Base-by-base conservation (phyloP, 2,797 vertebrate genomes). In the Cynopterus sphinx region DNA sequence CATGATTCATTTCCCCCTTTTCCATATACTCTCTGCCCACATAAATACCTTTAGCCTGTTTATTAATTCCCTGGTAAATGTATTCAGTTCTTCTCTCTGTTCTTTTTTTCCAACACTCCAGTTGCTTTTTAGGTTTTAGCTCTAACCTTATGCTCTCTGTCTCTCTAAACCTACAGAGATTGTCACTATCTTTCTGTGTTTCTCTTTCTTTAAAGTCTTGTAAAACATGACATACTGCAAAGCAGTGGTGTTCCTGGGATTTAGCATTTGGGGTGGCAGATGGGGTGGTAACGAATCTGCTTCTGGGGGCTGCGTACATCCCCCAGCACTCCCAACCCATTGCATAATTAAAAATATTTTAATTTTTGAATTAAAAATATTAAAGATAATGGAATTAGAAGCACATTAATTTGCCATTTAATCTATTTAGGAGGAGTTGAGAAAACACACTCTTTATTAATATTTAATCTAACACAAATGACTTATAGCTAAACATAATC, bases 211-310 rank as follows among this genome's bases (percentile, higher is more conserved):
- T 97, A 98, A 98, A 97, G 97, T 97, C 98, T 97, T 98, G 98
- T 98, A 98, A 98, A 98, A 98, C 98, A 98, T 98, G 98, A 98
- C 98, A 98, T 98, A 98, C 98, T 98, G 98, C 97, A 98, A 98
- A 98, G 97, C 98, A 98, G 98, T 98, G 98, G 98, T 99, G 98
- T 98, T 98, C 98, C 97, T 98, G 98, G 97, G 97, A 98, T 97
- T 98, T 98, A 98, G 98, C 98, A 98, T 99, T 98, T 99, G 98
- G 98, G 98, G 96, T 98, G 97, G 98, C 98, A 99, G 98, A 99
- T 99, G 98, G 98, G 98, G 98, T 98, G 98, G 98, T 98, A 98
- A 98, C 96, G 96, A 98, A 98, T 98, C 98, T 98, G 98, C 98
- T 98, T 98, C 93, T 98, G 98, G 98, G 98, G 98, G 98, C 83